phyloP scores from a whole-genome alignment of 1,140 invertebrate genomes.

The Drosophila quadrilineata region DNA sequence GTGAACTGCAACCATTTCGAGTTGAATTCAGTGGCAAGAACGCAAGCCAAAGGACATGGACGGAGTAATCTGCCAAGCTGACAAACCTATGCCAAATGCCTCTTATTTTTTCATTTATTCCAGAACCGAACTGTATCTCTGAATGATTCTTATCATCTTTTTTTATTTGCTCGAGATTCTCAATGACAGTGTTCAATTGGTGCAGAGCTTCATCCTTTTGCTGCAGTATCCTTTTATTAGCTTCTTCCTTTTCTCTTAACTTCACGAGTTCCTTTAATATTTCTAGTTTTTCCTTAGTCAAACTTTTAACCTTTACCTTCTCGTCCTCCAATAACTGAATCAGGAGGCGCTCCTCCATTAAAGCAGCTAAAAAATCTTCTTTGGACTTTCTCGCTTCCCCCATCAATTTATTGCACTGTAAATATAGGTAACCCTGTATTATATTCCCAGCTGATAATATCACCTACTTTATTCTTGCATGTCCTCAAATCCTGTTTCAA shows the following conservation, averaged over 20 bases:
- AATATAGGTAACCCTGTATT: no score
- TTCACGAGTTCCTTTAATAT: no score
- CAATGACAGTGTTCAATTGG: background rate
- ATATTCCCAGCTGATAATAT: no score
- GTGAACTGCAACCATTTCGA: conserved; percentile 11
- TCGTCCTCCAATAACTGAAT: conserved; percentile 20
- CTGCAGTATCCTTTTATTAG: no score
- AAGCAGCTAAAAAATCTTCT: conserved; percentile 31
- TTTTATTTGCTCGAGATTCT: background rate
- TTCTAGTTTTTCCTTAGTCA: no score
- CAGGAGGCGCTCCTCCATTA: conserved; percentile 40
- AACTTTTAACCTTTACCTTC: no score
- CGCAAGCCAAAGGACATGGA: background rate
- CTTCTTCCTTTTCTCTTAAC: no score
- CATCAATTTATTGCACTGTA: conserved; percentile 27
- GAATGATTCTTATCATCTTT: no score
- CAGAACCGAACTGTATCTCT: background rate
- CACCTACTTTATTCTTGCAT: background rate
- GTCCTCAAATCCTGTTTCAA: conserved; percentile 27
- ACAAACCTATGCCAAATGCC: no score
- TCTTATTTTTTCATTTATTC: background rate
- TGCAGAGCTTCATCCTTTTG: conserved; percentile 16
- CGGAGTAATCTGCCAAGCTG: background rate
- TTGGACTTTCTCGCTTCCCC: conserved; percentile 28
- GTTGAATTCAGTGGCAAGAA: conserved; percentile 7